Base-by-base conservation (phyloP, 2,113 vertebrate genomes). In the Nestor notabilis region DNA sequence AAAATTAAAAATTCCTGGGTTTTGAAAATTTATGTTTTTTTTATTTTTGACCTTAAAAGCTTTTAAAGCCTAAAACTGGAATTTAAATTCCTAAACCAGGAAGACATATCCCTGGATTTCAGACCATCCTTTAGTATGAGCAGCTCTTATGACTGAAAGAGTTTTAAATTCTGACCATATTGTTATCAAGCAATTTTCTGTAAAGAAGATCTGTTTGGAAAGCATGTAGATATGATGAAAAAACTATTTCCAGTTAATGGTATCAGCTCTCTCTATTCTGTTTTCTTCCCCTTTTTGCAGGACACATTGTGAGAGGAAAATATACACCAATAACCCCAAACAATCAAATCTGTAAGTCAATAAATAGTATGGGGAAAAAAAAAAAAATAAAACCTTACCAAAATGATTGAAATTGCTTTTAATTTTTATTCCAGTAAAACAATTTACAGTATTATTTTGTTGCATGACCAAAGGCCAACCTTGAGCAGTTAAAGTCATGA, bases 371-470 rank as follows among this genome's bases (percentile, higher is more conserved):
- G 8, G 3, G 4, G 11, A 56, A 75, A 70, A 53, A 37, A 6
- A 60, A 3, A 72, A 76, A 64, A 35, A 44, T 5, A 41, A 46
- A 89, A 39, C 15, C 15, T 75, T 61, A 43, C 24, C 17, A 47
- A 91, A 96, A 92, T 61, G 2, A 13, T 37, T 87, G 37, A 56
- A 95, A 75, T 80, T 7, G 5, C 8, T 75, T 91, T 90, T 52
- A 35, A 80, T 71, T 71, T 31, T 66, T 19, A 46, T 56, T 47
- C 24, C 29, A 37, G 11, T 20, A 69, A 90, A 83, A 33, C 5
- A 77, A 80, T n/a, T 91, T 28, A 46, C 3, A 78, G 7, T 12
- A 64, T 86, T 79, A 65, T 90, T 97, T 97, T 95, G 41, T 94
- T 77, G 39, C 29, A 19, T 47, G 60, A 87, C 75, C 93, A 95